Evolutionary conservation across 2,888 invertebrate species (phyloP), one percentile per base, ranked within the genome.

Genomic region (Desoria tigrina): DNA sequence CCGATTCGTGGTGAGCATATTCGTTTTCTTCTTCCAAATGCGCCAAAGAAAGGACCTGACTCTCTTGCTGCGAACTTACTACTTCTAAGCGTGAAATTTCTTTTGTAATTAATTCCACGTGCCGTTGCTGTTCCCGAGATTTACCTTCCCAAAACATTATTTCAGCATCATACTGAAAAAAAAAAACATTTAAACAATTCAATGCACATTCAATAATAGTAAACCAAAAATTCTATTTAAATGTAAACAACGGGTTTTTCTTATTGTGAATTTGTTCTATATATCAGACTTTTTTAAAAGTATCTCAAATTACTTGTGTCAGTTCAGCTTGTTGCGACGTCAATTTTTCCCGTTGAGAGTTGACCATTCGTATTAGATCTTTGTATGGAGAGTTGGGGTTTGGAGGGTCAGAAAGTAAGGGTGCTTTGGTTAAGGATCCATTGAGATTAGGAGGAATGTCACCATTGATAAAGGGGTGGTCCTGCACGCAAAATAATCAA

Each of bases 61-160:
- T 91, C 78, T 89, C 89, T 77, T 89, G 88, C 74, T 88, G 86
- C 72, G 90, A 85, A 75, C 88, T 87, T n/a, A 58, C 49, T 77
- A 88, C 88, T 79, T 90, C 90, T 24, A 91, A 87, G 53, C 90
- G 87, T 74, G 85, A 86, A 66, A 90, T 86, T 82, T 93, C 92
- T 78, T 92, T 89, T 57, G 90, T 87, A 77, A 92, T 84, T 73
- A 89, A 86, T 78, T 92, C 90, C 77, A 92, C 86, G 79, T 92
- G 91, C 77, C 90, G 86, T 75, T 91, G 89, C 77, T 93, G 91
- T 78, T 94, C 93, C 54, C 90, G 86, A 69, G 91, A 90, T 80
- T 92, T 92, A 66, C 87, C 88, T 82, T 94, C 94, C 88, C 92
- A 90, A 80, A 88, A 93, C 27, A 90, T 87, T 76, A 94, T 94